A percentile compares a stretch with the other conserved stretches of the same genome.
Conservation (phyloP, 2,113 vertebrate genomes). For the Ptilonorhynchus violaceus region DNA sequence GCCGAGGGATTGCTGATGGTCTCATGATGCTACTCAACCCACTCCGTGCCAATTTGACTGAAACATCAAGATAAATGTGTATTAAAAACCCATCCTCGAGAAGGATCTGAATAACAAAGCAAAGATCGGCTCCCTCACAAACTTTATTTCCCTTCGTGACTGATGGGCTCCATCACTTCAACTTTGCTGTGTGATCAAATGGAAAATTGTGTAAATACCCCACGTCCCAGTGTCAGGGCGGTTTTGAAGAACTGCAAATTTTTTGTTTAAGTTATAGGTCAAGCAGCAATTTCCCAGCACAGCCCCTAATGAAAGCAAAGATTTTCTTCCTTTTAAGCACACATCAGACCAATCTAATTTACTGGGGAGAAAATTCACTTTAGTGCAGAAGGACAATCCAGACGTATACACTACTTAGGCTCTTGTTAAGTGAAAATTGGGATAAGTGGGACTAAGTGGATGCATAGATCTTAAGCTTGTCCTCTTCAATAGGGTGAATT, state of each 20-base stretch:
- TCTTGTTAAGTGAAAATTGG: slow-evolving; percentile 64
- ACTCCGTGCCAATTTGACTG: slow-evolving; percentile 48
- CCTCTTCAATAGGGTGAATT: slow-evolving; percentile 51
- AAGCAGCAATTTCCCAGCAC: slow-evolving; percentile 44
- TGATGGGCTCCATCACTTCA: neutral
- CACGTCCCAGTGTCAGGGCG: neutral
- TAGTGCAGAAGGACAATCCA: slow-evolving; percentile 48
- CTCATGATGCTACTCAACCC: slow-evolving; percentile 40
- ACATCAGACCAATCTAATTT: slow-evolving; percentile 62
- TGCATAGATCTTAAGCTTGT: slow-evolving; percentile 64
- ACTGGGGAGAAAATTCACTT: slow-evolving; percentile 61
- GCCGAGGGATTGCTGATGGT: neutral
- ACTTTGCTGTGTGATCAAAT: neutral
- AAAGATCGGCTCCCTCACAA: neutral
- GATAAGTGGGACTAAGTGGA: slow-evolving; percentile 62
- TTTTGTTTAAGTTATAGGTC: slow-evolving; percentile 38
- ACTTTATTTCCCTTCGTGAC: neutral
- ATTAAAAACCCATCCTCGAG: neutral
- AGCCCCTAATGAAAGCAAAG: slow-evolving; percentile 35
- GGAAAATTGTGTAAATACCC: neutral
- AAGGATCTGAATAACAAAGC: neutral
- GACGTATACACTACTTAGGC: slow-evolving; percentile 26
- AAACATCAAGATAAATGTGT: slow-evolving; percentile 7
- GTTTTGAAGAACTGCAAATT: neutral
- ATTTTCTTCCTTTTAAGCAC: slow-evolving; percentile 53